Percentiles rank a stretch among this genome's conserved stretches.
These are phyloP conservation scores for Eleutherodactylus coqui DNA, from an alignment of 2,797 vertebrate species.

Conservation along the genomic window DNA sequence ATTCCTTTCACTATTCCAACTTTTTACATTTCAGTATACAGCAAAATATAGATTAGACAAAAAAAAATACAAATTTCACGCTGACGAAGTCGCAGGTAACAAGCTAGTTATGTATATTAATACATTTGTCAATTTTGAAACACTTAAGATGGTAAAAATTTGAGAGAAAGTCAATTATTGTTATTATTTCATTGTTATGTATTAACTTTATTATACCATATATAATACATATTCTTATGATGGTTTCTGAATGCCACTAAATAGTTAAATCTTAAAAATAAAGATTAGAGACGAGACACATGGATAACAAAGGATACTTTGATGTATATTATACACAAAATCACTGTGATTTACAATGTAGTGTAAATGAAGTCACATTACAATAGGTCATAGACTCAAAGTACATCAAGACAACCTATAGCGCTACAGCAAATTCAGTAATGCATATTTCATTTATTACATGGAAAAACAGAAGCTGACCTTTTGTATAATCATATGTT, in stretches of 20 bases:
- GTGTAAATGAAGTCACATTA: not conserved
- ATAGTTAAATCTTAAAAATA: not conserved
- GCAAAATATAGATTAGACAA: too few species aligned
- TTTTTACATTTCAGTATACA: too few species aligned
- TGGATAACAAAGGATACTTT: not conserved
- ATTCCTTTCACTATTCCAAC: too few species aligned
- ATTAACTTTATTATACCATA: too few species aligned
- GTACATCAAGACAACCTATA: not conserved
- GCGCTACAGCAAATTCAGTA: not conserved
- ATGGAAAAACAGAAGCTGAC: not conserved
- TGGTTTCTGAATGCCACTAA: not conserved
- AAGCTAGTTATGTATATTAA: too few species aligned
- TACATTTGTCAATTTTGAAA: too few species aligned
- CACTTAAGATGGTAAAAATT: too few species aligned
- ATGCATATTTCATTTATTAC: not conserved
- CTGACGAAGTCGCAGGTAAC: too few species aligned
- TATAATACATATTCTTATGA: not conserved
- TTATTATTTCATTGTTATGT: too few species aligned
- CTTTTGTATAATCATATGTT: not conserved
- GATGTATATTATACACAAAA: not conserved
- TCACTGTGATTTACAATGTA: not conserved
- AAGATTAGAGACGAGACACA: too few species aligned
- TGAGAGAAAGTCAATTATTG: too few species aligned
- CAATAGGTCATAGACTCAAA: not conserved
- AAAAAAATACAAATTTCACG: too few species aligned